Evolutionary conservation across 2,888 invertebrate genomes (phyloP), one percentile per base, ranked within the genome.

Genomic region (Reticulitermes lucifugus): DNA sequence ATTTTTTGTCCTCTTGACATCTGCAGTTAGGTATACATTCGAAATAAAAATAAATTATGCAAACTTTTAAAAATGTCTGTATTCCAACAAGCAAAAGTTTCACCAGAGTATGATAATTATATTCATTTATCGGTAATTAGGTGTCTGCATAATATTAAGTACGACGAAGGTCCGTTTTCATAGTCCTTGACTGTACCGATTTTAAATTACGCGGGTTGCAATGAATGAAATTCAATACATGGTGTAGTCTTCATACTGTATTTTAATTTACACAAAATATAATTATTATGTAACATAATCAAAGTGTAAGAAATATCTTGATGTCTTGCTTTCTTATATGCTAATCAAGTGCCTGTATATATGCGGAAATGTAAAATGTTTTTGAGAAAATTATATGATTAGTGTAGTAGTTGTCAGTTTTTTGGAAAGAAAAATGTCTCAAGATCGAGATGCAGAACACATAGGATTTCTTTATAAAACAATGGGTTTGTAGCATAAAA

Each of bases 381-480:
- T 43, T n/a, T n/a, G n/a, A 22, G n/a, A 43, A 77, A 77, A 77
- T 46, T 77, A 22, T 9, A 77, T 77, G 81, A 81, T 81, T 43
- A 12, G n/a, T 60, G 70, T 81, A 43, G 81, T 81, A 65, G 12
- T 46, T n/a, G 10, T 21, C n/a, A 41, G 77, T 14, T 9, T 77
- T 77, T 77, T 51, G 51, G 77, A 77, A 77, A 77, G 77, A 77
- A 77, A 77, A 70, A 81, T 81, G 81, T 70, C 81, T 81, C 70
- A 81, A n/a, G 43, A 43, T 81, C 81, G 81, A 43, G 81, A 81
- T 65, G 81, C 43, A 46, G 55, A 81, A 6, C n/a, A 81, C 41
- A 81, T 81, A 65, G 81, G 81, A 60, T 81, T 81, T 81, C 59
- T 81, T 29, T 81, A 65, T 43, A 81, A 46, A 81, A 81, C 81